Conservation (phyloP, 2,113 vertebrate species). For the Tonatia bakeri region DNA sequence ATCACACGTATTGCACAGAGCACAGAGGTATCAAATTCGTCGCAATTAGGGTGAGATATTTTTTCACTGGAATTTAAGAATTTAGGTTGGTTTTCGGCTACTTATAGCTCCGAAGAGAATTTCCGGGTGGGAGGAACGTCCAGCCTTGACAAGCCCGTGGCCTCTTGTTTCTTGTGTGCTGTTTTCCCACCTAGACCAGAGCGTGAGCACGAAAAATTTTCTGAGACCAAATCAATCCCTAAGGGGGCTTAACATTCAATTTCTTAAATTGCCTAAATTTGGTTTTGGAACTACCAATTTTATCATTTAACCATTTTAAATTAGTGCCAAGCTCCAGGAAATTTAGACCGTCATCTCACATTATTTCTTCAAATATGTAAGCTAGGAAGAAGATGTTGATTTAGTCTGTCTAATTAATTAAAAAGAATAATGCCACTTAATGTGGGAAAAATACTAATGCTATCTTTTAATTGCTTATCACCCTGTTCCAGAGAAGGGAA, state of each 20-base stretch:
- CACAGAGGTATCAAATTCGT: conserved; percentile 61
- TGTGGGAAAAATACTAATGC: neutral
- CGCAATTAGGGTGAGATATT: conserved; percentile 33
- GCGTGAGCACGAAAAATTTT: neutral
- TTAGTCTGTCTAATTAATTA: conserved; percentile 35
- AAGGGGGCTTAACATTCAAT: neutral
- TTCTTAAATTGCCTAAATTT: conserved; percentile 48
- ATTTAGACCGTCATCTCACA: neutral
- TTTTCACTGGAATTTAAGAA: conserved; percentile 66
- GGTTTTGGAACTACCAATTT: conserved; percentile 29
- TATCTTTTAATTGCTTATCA: neutral
- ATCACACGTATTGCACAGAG: conserved; percentile 59
- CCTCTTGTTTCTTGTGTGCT: neutral
- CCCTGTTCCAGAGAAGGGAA: neutral
- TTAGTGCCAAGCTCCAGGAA: neutral
- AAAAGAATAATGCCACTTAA: neutral
- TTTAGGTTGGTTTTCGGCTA: conserved; percentile 22
- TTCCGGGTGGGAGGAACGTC: conserved; percentile 26
- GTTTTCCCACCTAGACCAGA: neutral
- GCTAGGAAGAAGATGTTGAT: neutral
- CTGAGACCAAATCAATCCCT: conserved; percentile 1
- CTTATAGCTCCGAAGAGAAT: conserved; percentile 59
- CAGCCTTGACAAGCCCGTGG: neutral
- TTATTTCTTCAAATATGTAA: conserved; percentile 22
- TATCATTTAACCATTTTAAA: neutral